These are phyloP conservation scores for Copsychus sechellarum DNA, from an alignment of 2,113 vertebrate genomes.

Conservation along the genomic window DNA sequence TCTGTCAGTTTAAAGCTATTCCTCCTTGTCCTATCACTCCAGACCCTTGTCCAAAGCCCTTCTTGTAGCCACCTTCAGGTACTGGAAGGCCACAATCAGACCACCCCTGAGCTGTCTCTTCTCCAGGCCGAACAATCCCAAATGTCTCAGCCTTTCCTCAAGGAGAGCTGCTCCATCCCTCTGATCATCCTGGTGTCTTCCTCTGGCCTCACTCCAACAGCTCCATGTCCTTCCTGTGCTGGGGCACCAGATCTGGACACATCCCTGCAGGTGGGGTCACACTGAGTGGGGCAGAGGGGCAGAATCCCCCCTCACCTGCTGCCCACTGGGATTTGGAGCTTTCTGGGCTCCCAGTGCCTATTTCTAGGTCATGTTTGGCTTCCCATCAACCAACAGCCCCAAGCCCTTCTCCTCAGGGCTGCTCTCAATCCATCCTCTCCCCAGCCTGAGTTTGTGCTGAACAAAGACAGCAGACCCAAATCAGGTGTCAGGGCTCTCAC, in stretches of 20 bases:
- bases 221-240: background rate
- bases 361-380: background rate
- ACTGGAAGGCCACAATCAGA: fast-evolving
- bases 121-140: background rate
- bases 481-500: background rate
- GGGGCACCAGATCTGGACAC: background rate
- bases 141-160: background rate
- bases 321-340: background rate
- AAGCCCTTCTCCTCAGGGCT: background rate
- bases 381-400: background rate
- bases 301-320: background rate
- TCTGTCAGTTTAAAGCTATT: background rate
- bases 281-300: background rate
- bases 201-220: background rate
- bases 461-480: background rate
- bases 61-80: background rate
- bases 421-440: background rate
- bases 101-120: background rate
- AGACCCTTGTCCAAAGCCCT: background rate
- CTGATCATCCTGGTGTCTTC: background rate
- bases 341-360: background rate
- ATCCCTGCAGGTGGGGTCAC: background rate
- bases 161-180: background rate
- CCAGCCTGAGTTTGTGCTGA: background rate
- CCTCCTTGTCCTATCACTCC: background rate